A percentile compares a stretch with the other conserved stretches of the same genome.
phyloP scores from a whole-genome alignment of 2,888 invertebrate species.

The Eudemis profundana region DNA sequence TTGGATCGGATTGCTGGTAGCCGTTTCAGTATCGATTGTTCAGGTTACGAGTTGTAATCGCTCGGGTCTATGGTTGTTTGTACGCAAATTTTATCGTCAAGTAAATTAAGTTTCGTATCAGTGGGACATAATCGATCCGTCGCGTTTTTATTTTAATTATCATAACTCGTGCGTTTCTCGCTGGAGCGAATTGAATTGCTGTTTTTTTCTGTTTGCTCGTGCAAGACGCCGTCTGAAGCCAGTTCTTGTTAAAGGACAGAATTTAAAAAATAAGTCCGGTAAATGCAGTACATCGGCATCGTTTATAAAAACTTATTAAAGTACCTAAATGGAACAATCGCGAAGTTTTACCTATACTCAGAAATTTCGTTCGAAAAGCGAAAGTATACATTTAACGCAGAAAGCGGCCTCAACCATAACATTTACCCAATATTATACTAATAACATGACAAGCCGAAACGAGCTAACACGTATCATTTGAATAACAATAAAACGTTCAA shows the following conservation, averaged over 20 bases:
- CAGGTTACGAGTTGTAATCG: slow-evolving; percentile 54
- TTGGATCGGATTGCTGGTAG: slow-evolving; percentile 57
- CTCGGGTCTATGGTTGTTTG: slow-evolving; percentile 53
- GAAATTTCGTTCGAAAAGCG: slow-evolving; percentile 21
- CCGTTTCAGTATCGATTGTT: slow-evolving; percentile 54
- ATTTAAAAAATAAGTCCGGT: slow-evolving; percentile 27
- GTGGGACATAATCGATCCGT: slow-evolving; percentile 67
- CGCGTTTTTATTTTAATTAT: slow-evolving; percentile 52
- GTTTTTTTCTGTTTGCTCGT: slow-evolving; percentile 35
- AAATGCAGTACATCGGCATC: background rate
- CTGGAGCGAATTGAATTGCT: slow-evolving; percentile 32
- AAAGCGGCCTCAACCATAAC: slow-evolving; percentile 55
- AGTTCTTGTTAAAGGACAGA: slow-evolving; percentile 56
- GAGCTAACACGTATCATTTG: slow-evolving; percentile 78
- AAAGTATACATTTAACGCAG: slow-evolving; percentile 43
- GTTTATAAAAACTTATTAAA: slow-evolving; percentile 9
- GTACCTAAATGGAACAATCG: slow-evolving; percentile 25
- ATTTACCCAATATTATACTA: slow-evolving; percentile 73
- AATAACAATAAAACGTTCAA: slow-evolving; percentile 70
- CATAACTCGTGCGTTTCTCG: slow-evolving; percentile 44
- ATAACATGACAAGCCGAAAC: slow-evolving; percentile 72
- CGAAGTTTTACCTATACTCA: slow-evolving; percentile 8
- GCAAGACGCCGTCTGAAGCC: slow-evolving; percentile 52
- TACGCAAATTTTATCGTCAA: slow-evolving; percentile 53
- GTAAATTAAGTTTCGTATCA: slow-evolving; percentile 56